These are phyloP conservation scores for Gallinago solitaria DNA, from an alignment of 2,797 vertebrate genomes.

Conservation along the genomic window DNA sequence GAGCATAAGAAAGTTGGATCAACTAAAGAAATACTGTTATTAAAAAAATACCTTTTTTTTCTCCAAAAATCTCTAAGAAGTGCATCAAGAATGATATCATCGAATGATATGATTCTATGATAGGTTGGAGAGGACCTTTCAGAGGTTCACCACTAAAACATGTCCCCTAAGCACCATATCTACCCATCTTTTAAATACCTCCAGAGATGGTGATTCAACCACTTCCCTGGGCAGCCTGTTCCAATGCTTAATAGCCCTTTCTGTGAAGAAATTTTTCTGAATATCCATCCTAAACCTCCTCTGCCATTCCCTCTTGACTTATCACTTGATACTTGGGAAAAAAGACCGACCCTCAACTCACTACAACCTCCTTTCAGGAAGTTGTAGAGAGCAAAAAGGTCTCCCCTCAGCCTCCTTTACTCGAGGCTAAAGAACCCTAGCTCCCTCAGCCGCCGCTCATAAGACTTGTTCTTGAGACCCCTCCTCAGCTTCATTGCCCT, in stretches of 20 bases:
- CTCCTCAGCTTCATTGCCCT: neutral
- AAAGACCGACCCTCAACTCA: neutral
- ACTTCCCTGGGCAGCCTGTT: neutral
- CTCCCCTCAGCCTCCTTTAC: neutral
- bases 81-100: neutral
- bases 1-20: neutral
- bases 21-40: neutral
- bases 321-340: neutral
- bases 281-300: neutral
- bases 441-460: neutral
- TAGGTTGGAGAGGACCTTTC: neutral
- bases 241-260: neutral
- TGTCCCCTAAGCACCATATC: neutral
- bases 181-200: neutral
- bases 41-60: neutral
- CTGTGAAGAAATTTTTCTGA: neutral
- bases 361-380: neutral
- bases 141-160: neutral
- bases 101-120: neutral
- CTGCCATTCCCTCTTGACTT: neutral
- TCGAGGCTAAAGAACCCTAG: neutral
- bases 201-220: neutral
- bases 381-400: neutral
- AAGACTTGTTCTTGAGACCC: neutral
- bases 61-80: neutral